Base-by-base conservation (phyloP, 2,113 vertebrate genomes). In the Pterophyllum scalare region DNA sequence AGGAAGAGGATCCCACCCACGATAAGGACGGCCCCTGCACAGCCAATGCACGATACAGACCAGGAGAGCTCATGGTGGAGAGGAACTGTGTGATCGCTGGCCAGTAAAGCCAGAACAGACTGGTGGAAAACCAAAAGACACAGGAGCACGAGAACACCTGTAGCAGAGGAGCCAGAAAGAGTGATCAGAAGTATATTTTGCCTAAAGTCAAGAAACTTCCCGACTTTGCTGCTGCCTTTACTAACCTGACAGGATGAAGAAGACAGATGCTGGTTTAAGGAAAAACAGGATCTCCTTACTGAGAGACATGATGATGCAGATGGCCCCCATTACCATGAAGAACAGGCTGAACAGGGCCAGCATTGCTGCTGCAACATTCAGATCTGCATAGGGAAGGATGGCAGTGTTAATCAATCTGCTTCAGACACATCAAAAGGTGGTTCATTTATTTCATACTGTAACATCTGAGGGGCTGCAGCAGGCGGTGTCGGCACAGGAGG, bases 281-380 rank as follows among this genome's bases (percentile, higher is more conserved):
- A 98, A 96, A 94, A 96, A 97, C 17, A 96, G 88, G 3, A 96
- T 96, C 2, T 96, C 96, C 92, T 97, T 97, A 76, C 96, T 97
- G 89, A 98, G 94, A 33, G 96, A 89, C 97, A 96, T 97, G 89
- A 94, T 95, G 94, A 97, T 89, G 87, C 96, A 97, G 57, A 97
- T 93, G 74, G 96, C 93, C 0, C 97, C 97, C 95, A 97, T 95
- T 88, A 93, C 93, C 96, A 97, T 96, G 80, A 96, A 83, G 46
- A 93, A 95, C 57, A 98, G 94, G 91, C 96, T 96, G 67, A 97
- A 85, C 38, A 97, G 89, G 3, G 96, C 96, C 83, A 97, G 62
- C 91, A 97, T 96, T 0, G 97, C 97, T 2, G 97, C 91, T 1
- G 94, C 95, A 58, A 97, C 84, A 15, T 95, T 97, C 56, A 97